Percentiles rank a stretch among this genome's conserved stretches.
These are phyloP conservation scores for Hipparchia sbordonii DNA, from an alignment of 2,888 invertebrate species.

Conservation along the genomic window DNA sequence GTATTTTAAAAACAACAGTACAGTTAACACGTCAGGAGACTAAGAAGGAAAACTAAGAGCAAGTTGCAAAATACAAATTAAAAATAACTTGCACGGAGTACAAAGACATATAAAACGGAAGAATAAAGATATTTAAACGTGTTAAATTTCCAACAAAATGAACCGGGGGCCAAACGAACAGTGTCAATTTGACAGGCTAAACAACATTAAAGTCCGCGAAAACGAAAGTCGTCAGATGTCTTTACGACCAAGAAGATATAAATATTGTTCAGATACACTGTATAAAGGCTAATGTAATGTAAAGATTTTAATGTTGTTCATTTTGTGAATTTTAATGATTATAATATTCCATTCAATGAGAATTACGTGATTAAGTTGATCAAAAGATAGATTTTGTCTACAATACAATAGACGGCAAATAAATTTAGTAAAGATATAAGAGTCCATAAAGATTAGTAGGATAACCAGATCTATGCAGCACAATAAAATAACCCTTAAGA, in stretches of 20 bases:
- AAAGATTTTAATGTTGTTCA: not conserved
- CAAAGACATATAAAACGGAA: slow-evolving; percentile 20
- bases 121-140: slow-evolving; percentile 20
- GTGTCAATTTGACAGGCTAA: slow-evolving; percentile 33
- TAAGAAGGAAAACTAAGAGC: not conserved
- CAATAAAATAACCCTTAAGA: not conserved
- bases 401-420: too few relatives aligned
- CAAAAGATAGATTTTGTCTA: not conserved
- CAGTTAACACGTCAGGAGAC: not conserved
- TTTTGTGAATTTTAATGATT: not conserved
- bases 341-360: not conserved
- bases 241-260: slow-evolving; percentile 27
- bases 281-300: slow-evolving; percentile 11
- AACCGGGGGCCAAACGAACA: slow-evolving; percentile 31
- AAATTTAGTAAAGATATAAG: too few relatives aligned
- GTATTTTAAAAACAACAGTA: not conserved
- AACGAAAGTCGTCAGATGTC: slow-evolving; percentile 24
- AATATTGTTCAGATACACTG: slow-evolving; percentile 23
- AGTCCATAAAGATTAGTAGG: too few relatives aligned
- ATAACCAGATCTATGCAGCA: not conserved
- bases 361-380: not conserved
- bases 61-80: slow-evolving; percentile 2
- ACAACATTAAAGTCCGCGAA: slow-evolving; percentile 32
- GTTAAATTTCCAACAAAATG: slow-evolving; percentile 25
- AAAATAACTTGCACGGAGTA: slow-evolving; percentile 17